Evolutionary conservation across 1,140 invertebrate species (phyloP).

Genomic region (Atta texana): DNA sequence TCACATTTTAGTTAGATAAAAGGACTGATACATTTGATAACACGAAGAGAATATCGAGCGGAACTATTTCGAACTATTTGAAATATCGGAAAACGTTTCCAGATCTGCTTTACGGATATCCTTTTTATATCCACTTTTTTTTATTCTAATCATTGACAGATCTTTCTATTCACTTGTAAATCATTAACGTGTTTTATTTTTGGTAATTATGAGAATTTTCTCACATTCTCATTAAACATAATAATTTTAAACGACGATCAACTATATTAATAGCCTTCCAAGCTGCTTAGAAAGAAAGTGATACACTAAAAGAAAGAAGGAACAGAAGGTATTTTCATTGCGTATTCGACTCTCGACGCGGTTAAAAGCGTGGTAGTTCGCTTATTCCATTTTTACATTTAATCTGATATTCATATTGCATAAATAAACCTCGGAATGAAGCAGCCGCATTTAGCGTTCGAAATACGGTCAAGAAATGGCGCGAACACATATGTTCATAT

Average conservation of each 20-base stretch:
- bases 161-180: slow-evolving; percentile 27
- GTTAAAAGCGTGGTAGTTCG: neutral
- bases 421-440: slow-evolving; percentile 33
- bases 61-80: slow-evolving; percentile 48
- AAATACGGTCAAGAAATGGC: slow-evolving; percentile 45
- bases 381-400: slow-evolving; percentile 25
- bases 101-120: slow-evolving; percentile 22
- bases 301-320: neutral
- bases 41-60: slow-evolving; percentile 4
- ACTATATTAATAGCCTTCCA: neutral
- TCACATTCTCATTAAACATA: slow-evolving; percentile 26
- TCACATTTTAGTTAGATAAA: slow-evolving; percentile 26
- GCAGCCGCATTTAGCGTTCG: slow-evolving; percentile 20
- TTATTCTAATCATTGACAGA: neutral
- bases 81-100: slow-evolving; percentile 34
- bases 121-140: slow-evolving; percentile 18
- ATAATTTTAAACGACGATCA: slow-evolving; percentile 35
- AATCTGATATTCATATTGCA: slow-evolving; percentile 41
- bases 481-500: slow-evolving; percentile 4
- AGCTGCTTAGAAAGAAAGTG: neutral
- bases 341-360: neutral
- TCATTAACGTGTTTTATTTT: slow-evolving; percentile 41
- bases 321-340: slow-evolving; percentile 2
- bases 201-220: slow-evolving; percentile 25
- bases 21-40: slow-evolving; percentile 6